A percentile compares a stretch with the other conserved stretches of the same genome.
These are phyloP conservation scores for Stenurella melanura DNA, from an alignment of 2,888 invertebrate genomes.

Conservation along the genomic window DNA sequence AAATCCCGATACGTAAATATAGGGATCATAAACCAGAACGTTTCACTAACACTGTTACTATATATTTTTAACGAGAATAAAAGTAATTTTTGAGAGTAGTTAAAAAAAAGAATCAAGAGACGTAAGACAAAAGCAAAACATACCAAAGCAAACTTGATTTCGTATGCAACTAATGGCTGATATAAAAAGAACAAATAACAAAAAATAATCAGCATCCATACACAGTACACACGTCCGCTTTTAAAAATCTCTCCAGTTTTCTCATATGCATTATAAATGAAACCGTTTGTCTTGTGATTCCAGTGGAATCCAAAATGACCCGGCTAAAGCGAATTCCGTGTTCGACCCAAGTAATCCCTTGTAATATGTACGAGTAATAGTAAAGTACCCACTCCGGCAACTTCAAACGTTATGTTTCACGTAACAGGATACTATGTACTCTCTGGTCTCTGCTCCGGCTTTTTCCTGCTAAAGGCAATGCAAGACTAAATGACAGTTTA, in stretches of 20 bases:
- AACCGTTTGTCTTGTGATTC: slow-evolving; percentile 1
- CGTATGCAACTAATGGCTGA: not conserved
- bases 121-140: no score
- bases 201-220: not conserved
- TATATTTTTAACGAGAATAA: no score
- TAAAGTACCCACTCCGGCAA: slow-evolving; percentile 15
- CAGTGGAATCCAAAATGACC: not conserved
- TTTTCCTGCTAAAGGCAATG: not conserved
- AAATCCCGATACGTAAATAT: no score
- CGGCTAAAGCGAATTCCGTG: slow-evolving; percentile 1
- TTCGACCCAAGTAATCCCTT: slow-evolving; percentile 7
- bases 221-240: not conserved
- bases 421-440: not conserved
- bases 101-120: no score
- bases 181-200: not conserved
- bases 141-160: not conserved
- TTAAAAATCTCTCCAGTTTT: not conserved
- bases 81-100: no score
- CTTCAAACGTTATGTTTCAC: slow-evolving; percentile 9
- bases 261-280: slow-evolving; percentile 7
- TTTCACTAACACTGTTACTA: no score
- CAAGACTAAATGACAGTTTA: slow-evolving; percentile 2
- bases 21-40: no score
- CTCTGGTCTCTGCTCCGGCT: slow-evolving; percentile 1
- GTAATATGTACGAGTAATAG: slow-evolving; percentile 7